Evolutionary conservation across 2,113 vertebrate genomes (phyloP).

Genomic region (Archilochus colubris): DNA sequence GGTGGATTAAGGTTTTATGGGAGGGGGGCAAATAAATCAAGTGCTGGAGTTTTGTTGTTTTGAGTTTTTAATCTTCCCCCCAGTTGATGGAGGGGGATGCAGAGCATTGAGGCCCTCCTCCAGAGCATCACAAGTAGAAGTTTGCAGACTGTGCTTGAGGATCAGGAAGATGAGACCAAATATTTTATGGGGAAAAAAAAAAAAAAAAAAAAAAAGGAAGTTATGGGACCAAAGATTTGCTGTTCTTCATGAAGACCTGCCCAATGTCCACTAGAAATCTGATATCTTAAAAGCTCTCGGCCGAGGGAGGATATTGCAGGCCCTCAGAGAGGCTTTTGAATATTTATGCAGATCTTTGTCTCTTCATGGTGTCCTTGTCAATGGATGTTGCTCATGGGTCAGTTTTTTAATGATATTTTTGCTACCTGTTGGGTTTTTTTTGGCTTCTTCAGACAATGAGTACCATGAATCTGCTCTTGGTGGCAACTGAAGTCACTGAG

Average conservation of each 20-base stretch:
- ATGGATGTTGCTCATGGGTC: fast-evolving
- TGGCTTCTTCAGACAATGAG: not conserved
- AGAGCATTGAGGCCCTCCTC: fast-evolving
- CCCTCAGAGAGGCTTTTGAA: not conserved
- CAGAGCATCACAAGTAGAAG: not conserved
- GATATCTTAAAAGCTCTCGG: not conserved
- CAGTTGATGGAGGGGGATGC: not conserved
- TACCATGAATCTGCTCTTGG: not conserved
- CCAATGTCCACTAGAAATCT: not conserved
- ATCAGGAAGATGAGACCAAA: not conserved
- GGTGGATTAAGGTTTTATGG: not conserved
- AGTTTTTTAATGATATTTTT: not conserved
- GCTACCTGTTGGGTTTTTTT: not conserved
- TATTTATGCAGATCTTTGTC: not conserved
- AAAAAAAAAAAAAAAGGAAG: fast-evolving
- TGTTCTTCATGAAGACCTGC: not conserved
- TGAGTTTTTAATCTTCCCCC: not conserved
- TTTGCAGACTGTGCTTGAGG: not conserved
- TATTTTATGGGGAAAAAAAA: fast-evolving
- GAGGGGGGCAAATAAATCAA: not conserved
- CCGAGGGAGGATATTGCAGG: not conserved
- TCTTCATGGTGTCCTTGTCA: fast-evolving
- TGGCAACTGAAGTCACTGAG: fast-evolving
- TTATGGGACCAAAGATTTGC: not conserved
- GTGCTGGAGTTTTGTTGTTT: not conserved